A percentile compares a stretch with the other conserved stretches of the same genome.
These are phyloP conservation scores for Avahi laniger DNA, from an alignment of 2,797 vertebrate genomes.

Conservation along the genomic window DNA sequence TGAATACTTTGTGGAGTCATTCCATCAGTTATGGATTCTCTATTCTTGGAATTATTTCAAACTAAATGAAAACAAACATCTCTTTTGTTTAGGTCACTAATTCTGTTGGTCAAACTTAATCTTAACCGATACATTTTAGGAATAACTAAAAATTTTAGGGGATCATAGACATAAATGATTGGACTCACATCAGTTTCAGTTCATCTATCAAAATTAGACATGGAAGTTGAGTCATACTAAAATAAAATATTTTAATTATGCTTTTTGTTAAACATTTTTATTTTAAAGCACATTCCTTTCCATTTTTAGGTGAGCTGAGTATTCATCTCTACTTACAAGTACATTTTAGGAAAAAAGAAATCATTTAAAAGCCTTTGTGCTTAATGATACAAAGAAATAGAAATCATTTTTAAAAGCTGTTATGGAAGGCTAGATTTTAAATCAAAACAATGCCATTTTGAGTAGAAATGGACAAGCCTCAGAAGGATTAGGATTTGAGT, in stretches of 20 bases:
- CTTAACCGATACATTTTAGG: not conserved
- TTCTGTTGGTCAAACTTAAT: not conserved
- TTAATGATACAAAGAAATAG: constrained; percentile 56
- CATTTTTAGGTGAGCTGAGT: constrained; percentile 36
- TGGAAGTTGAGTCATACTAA: not conserved
- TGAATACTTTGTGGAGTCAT: not conserved
- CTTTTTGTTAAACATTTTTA: not conserved
- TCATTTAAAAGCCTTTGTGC: constrained; percentile 40
- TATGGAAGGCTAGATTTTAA: not conserved
- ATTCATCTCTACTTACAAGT: constrained; percentile 35
- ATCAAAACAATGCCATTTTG: constrained; percentile 43
- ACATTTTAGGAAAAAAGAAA: constrained; percentile 24
- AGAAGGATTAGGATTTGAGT: constrained; percentile 69
- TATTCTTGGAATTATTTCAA: not conserved
- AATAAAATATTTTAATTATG: constrained; percentile 6
- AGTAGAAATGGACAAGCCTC: not conserved
- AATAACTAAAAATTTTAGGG: not conserved
- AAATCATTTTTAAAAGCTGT: constrained; percentile 38
- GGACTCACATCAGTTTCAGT: not conserved
- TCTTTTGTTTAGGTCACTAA: not conserved
- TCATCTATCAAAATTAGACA: not conserved
- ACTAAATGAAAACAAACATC: not conserved
- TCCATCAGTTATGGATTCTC: not conserved
- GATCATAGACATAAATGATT: not conserved
- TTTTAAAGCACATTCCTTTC: constrained; percentile 39